Conservation (phyloP, 2,888 invertebrate species). For the Cordilura impudica region DNA sequence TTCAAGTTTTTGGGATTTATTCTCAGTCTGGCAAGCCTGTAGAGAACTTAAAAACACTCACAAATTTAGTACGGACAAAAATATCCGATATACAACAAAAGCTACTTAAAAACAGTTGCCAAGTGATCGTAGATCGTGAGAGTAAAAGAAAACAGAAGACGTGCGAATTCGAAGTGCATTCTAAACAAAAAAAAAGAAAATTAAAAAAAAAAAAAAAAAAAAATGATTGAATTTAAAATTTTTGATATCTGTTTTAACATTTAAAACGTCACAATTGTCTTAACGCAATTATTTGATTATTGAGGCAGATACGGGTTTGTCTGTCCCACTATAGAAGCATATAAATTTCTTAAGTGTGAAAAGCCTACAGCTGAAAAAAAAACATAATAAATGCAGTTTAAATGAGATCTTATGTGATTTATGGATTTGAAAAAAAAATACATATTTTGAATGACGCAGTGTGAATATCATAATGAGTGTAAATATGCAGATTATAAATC, state of each 20-base stretch:
- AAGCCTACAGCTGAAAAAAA: background rate
- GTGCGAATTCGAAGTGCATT: constrained; percentile 3
- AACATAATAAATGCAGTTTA: constrained; percentile 15
- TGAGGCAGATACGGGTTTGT: constrained; percentile 59
- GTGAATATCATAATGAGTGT: constrained; percentile 6
- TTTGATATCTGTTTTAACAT: constrained; percentile 20
- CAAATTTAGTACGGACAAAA: constrained; percentile 6
- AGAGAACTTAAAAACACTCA: background rate
- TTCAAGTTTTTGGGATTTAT: no score
- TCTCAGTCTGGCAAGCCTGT: no score
- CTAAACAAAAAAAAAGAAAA: background rate
- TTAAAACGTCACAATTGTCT: background rate
- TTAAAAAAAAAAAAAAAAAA: background rate
- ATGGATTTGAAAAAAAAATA: constrained; percentile 21
- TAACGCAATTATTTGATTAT: constrained; percentile 44
- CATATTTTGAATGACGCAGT: constrained; percentile 9
- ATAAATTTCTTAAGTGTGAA: background rate
- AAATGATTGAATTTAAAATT: constrained; percentile 30
- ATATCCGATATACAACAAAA: constrained; percentile 46
- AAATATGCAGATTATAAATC: background rate
- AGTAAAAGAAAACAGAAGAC: constrained; percentile 38
- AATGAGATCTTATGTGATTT: constrained; percentile 36
- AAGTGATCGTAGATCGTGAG: constrained; percentile 58
- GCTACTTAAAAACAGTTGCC: constrained; percentile 53
- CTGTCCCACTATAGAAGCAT: background rate